Conservation (phyloP, 2,113 vertebrate species). For the Phylloscopus whistleri region DNA sequence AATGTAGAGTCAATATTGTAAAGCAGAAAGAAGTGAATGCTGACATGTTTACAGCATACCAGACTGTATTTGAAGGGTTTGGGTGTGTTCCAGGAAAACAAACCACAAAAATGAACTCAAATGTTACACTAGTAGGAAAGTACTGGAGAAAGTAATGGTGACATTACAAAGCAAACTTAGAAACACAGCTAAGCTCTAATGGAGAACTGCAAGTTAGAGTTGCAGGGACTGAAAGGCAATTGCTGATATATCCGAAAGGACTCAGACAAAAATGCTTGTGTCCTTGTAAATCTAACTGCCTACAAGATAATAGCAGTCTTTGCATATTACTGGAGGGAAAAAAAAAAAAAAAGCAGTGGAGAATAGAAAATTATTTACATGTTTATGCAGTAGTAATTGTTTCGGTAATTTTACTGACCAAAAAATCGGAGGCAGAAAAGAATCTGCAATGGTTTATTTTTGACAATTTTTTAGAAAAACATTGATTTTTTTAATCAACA, state of each 20-base stretch:
- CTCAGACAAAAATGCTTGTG: background rate
- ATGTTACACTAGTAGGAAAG: slow-evolving; percentile 10
- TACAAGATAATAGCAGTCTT: background rate
- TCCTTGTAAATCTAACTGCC: background rate
- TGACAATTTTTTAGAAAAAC: background rate
- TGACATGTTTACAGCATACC: slow-evolving; percentile 61
- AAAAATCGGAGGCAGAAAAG: background rate
- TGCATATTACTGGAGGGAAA: background rate
- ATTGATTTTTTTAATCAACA: background rate
- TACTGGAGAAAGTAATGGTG: background rate
- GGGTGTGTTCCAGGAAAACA: slow-evolving; percentile 54
- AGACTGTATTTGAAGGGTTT: slow-evolving; percentile 52
- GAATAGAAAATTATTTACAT: background rate
- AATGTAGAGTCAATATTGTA: slow-evolving; percentile 61
- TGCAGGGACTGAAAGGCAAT: background rate
- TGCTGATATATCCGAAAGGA: background rate
- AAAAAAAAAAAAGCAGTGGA: background rate
- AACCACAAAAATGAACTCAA: slow-evolving; percentile 43
- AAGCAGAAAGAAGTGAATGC: slow-evolving; percentile 37
- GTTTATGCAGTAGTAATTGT: background rate
- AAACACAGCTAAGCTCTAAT: background rate
- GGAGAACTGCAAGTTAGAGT: background rate
- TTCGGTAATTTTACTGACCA: background rate
- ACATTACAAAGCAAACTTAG: background rate
- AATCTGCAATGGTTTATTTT: background rate